Base-by-base conservation (phyloP, 2,113 vertebrate genomes). In the Falcunculus frontatus region DNA sequence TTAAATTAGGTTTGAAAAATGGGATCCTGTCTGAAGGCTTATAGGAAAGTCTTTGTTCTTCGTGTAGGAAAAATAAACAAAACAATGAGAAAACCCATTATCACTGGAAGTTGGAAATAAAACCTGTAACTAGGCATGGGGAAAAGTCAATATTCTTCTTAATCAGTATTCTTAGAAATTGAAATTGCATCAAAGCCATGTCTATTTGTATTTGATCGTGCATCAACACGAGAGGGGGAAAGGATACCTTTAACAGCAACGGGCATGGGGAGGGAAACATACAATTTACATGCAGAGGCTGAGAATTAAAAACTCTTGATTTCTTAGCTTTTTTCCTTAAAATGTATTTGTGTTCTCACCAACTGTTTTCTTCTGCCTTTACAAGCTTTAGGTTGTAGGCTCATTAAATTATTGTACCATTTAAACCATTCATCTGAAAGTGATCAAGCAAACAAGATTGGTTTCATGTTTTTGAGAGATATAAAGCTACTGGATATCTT, bases 391-490 rank as follows among this genome's bases (percentile, higher is more conserved):
- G 64, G 25, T 87, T 86, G 41, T 79, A 77, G 64, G 47, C 68
- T 82, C 39, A 83, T 94, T 83, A 69, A 87, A 91, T 96, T 84
- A 52, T 78, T 82, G 67, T 91, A 47, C 60, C 63, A 68, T 90
- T 35, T 93, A 79, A 46, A 68, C 84, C 53, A 79, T 93, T 80
- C 44, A 80, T 74, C 85, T 90, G 56, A 84, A 85, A 92, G 68
- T 64, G 60, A 94, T 93, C 90, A 92, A 69, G 64, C 93, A 92
- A 42, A 56, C 81, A 65, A 85, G 87, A 60, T 67, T 84, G 81
- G 64, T 96, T 96, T 86, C 57, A 10, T 94, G 53, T 87, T 84
- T 75, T 85, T 25, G 85, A 89, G 80, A 93, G 63, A 44, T 93
- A 15, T 39, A 72, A 84, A 95, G 30, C 80, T 89, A 62, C 90